phyloP scores from a whole-genome alignment of 2,113 vertebrate species.

The Dicerorhinus sumatrensis region DNA sequence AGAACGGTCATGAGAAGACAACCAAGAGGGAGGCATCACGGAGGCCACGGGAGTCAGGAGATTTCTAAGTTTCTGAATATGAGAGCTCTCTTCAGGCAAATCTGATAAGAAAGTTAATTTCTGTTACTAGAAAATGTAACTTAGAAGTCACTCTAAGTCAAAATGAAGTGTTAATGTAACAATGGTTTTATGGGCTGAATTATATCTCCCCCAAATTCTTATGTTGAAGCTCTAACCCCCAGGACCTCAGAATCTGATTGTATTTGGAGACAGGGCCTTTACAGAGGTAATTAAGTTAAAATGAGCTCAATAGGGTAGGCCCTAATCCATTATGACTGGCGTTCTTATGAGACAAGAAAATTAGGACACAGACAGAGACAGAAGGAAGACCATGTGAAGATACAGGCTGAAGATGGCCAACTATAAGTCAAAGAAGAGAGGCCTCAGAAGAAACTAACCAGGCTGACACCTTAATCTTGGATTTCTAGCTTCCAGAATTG shows the following conservation, averaged over 20 bases:
- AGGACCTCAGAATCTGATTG: background rate
- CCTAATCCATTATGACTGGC: background rate
- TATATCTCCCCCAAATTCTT: background rate
- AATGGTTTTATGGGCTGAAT: too few relatives aligned
- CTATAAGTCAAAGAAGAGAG: background rate
- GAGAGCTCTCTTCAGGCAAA: background rate
- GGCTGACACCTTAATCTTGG: background rate
- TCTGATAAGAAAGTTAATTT: background rate
- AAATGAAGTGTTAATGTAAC: background rate
- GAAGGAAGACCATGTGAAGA: background rate
- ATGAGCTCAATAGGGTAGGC: background rate
- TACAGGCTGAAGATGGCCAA: too few relatives aligned
- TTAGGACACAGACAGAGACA: background rate
- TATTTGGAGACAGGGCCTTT: background rate
- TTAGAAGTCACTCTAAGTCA: background rate
- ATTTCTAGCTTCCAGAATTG: background rate
- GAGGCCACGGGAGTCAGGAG: too few relatives aligned
- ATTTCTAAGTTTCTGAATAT: background rate
- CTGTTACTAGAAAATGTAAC: background rate
- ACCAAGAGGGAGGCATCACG: accelerated
- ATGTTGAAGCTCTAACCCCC: too few relatives aligned
- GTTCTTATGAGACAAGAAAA: background rate
- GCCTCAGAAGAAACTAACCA: background rate
- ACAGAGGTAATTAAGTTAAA: background rate
- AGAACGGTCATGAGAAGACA: background rate